Conservation (phyloP, 2,113 vertebrate genomes). For the Neolamprologus tretocephalus region DNA sequence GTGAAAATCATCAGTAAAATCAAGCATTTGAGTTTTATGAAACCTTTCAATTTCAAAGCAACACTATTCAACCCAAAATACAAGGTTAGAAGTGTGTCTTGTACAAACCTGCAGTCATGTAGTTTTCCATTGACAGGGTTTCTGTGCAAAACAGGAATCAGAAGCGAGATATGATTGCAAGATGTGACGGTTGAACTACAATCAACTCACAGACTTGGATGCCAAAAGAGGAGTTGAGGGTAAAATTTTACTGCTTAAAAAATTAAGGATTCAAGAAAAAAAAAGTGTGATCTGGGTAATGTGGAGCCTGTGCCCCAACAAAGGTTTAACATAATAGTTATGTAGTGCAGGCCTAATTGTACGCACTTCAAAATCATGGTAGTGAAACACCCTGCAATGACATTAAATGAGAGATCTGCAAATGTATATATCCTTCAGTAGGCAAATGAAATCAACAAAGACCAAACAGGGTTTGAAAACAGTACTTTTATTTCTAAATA, state of each 20-base stretch:
- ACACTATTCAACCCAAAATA: background rate
- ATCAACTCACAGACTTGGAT: background rate
- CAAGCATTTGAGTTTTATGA: background rate
- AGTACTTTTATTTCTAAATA: background rate
- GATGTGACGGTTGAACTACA: background rate
- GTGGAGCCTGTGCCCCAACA: background rate
- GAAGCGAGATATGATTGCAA: background rate
- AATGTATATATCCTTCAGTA: background rate
- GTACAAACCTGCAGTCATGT: background rate
- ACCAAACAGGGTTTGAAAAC: background rate
- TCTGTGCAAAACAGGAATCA: background rate
- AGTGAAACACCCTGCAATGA: background rate
- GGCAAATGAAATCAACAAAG: background rate
- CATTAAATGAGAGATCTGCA: background rate
- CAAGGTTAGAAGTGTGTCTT: background rate
- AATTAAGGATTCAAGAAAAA: background rate
- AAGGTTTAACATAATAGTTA: background rate
- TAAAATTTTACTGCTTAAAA: background rate
- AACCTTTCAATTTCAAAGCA: background rate
- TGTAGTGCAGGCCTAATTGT: accelerated
- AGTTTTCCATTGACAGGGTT: background rate
- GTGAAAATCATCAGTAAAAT: background rate
- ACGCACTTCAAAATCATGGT: background rate
- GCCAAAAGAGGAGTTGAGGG: background rate
- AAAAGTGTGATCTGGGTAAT: background rate